phyloP scores from a whole-genome alignment of 2,113 vertebrate genomes.

The Artemisiospiza belli region DNA sequence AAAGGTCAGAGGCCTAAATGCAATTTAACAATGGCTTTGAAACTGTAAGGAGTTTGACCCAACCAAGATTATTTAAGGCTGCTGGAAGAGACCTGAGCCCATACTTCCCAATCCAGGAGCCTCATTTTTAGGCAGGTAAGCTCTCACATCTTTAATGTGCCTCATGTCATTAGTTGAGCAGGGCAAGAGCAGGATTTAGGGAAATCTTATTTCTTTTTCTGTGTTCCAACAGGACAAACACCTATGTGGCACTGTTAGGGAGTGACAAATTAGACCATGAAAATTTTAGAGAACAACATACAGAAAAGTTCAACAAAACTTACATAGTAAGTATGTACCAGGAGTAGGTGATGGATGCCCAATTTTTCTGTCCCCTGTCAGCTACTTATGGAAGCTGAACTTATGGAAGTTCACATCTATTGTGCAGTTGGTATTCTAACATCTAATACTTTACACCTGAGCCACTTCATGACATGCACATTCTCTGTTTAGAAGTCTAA shows the following conservation, averaged over 20 bases:
- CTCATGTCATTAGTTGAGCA: background rate
- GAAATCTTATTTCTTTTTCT: background rate
- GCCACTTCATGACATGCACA: background rate
- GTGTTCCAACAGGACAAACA: background rate
- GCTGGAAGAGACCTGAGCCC: background rate
- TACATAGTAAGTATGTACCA: background rate
- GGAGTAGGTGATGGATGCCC: background rate
- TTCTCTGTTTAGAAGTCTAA: slow-evolving; percentile 21
- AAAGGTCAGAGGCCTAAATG: background rate
- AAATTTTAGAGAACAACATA: background rate
- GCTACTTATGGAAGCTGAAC: background rate
- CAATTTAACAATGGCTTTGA: background rate
- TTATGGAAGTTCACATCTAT: background rate
- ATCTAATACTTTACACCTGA: background rate
- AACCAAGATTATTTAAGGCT: background rate
- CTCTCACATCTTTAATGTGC: background rate
- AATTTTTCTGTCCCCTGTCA: background rate
- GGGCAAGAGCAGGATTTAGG: background rate
- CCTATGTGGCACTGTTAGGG: background rate
- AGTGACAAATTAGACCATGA: background rate
- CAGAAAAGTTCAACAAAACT: background rate
- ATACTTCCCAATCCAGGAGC: background rate
- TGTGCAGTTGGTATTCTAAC: background rate
- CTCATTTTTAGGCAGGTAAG: background rate
- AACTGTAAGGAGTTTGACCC: background rate